A percentile compares a stretch with the other conserved stretches of the same genome.
Evolutionary conservation across 2,888 invertebrate genomes (phyloP).

Genomic region (Syrphus vitripennis): DNA sequence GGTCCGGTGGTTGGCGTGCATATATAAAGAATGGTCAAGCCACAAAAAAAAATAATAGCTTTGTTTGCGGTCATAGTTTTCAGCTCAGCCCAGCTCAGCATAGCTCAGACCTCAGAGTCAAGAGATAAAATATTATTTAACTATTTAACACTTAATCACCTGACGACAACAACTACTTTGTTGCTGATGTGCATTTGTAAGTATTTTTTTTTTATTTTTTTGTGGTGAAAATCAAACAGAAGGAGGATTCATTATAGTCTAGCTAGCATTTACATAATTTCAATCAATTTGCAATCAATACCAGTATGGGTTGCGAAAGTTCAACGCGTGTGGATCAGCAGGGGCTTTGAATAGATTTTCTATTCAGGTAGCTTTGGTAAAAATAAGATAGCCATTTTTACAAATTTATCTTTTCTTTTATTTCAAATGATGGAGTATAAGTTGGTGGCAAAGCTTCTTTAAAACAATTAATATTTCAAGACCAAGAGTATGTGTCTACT

Average conservation of each 20-base stretch:
- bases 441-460: no score
- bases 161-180: conserved; percentile 22
- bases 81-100: no score
- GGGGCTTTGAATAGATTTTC: neutral
- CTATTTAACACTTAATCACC: conserved; percentile 58
- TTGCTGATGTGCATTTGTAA: neutral
- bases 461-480: no score
- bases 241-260: conserved; percentile 15
- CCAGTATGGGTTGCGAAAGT: neutral
- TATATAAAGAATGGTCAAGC: no score
- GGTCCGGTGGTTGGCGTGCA: no score
- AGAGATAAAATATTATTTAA: conserved; percentile 47
- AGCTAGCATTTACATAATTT: neutral
- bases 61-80: conserved; percentile 34
- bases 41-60: conserved; percentile 15
- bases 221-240: conserved; percentile 12
- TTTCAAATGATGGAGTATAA: neutral
- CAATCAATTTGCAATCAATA: conserved; percentile 14
- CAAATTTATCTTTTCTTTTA: neutral
- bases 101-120: neutral
- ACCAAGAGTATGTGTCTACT: no score
- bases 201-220: no score
- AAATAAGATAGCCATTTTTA: no score
- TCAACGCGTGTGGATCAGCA: neutral
- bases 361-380: no score